A percentile compares a stretch with the other conserved stretches of the same genome.
Conservation (phyloP, 2,113 vertebrate genomes). For the Corythaixoides concolor region DNA sequence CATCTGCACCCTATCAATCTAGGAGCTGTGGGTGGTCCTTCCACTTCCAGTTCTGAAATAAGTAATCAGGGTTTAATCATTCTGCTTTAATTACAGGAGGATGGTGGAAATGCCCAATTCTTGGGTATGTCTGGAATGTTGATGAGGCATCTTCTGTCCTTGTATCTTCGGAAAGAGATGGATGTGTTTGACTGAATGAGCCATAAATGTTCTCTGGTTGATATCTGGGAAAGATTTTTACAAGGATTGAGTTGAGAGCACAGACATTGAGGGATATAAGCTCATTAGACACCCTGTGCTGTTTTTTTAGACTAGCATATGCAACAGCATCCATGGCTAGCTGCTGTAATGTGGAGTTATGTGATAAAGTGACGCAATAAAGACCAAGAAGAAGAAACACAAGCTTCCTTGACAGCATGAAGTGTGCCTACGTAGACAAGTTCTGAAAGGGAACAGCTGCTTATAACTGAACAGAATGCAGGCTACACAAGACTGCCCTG, state of each 20-base stretch:
- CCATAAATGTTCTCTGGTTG: neutral
- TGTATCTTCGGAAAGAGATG: neutral
- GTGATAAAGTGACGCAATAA: neutral
- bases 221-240: neutral
- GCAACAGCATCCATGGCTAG: neutral
- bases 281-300: neutral
- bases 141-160: neutral
- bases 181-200: neutral
- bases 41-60: neutral
- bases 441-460: neutral
- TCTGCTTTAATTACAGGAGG: neutral
- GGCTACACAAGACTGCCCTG: neutral
- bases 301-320: neutral
- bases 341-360: neutral
- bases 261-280: neutral
- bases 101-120: neutral
- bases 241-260: neutral
- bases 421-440: neutral
- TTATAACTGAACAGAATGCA: neutral
- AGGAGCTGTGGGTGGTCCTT: neutral
- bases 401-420: neutral
- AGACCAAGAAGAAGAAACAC: neutral
- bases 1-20: neutral
- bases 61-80: neutral
- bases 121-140: neutral